Base-by-base conservation (phyloP, 2,113 vertebrate genomes). In the Heterotilapia buettikoferi region DNA sequence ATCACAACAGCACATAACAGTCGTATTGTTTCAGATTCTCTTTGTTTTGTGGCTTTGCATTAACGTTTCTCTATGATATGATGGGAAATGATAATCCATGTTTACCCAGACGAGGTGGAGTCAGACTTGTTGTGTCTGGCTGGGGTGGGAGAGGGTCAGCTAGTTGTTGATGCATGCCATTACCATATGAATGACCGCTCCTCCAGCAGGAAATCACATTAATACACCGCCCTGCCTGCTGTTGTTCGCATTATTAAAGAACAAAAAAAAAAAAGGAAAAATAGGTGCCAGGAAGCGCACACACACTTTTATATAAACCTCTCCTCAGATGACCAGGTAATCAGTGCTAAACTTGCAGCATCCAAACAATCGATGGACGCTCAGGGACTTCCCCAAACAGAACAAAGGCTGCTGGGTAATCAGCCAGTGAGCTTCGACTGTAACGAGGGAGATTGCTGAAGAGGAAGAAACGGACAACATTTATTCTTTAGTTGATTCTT, bases 181-280 rank as follows among this genome's bases (percentile, higher is more conserved):
- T 93, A 86, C 5, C 92, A 90, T 87, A 59, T 90, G 83, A 93
- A 93, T 87, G 45, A 63, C 40, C 2, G 5, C 38, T 54, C 63
- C 83, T 82, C 11, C 54, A 87, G 73, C 43, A 83, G 89, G 83
- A 86, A 56, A 61, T 52, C 7, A 4, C 11, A 79, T 90, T 76
- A 76, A 47, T 9, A 3, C 68, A 18, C 24, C 24, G 4, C 24
- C 24, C 43, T 76, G 71, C 68, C 21, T 45, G 13, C 38, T 8
- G 45, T 14, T 7, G 24, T 7, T 36, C 1, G 0, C 36, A 18
- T 57, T 71, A 82, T 29, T 86, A 85, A 84, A 18, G n/a, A n/a
- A 52, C 56, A 66, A 43, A 1, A 3, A 1, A 13, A 86, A 82
- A 85, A 84, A 79, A 47, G 21, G 21, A 18, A 24, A 71, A 71